These are phyloP conservation scores for Aphis gossypii DNA, from an alignment of 1,140 invertebrate species.

Conservation along the genomic window DNA sequence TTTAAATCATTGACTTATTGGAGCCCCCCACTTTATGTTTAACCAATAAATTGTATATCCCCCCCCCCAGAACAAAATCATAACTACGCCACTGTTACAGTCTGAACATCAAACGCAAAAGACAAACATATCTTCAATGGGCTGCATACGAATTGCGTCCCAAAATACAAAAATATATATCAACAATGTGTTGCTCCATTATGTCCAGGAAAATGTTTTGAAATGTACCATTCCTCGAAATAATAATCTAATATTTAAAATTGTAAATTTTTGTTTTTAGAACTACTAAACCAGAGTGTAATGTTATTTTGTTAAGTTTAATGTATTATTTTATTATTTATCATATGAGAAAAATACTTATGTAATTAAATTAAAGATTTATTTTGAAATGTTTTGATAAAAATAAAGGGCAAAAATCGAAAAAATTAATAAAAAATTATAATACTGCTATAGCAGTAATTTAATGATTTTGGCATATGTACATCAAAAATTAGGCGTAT, in stretches of 20 bases:
- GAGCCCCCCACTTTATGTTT: too few relatives aligned
- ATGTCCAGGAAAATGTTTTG: slow-evolving; percentile 25
- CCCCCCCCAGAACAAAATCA: too few relatives aligned
- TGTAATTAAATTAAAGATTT: slow-evolving; percentile 20
- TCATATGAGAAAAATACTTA: not conserved
- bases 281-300: not conserved
- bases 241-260: not conserved
- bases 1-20: too few relatives aligned
- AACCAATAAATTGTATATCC: too few relatives aligned
- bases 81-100: too few relatives aligned
- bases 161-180: too few relatives aligned
- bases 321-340: slow-evolving; percentile 17
- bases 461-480: not conserved
- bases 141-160: too few relatives aligned
- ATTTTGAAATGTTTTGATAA: not conserved
- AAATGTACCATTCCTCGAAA: not conserved
- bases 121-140: slow-evolving; percentile 10
- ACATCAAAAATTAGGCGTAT: not conserved
- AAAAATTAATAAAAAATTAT: not conserved
- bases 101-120: not conserved
- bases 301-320: not conserved
- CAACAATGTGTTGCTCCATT: not conserved
- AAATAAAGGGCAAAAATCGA: not conserved
- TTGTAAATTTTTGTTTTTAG: not conserved
- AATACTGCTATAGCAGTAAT: not conserved